Conservation (phyloP, 2,113 vertebrate genomes). For the Todiramphus saurophagus region DNA sequence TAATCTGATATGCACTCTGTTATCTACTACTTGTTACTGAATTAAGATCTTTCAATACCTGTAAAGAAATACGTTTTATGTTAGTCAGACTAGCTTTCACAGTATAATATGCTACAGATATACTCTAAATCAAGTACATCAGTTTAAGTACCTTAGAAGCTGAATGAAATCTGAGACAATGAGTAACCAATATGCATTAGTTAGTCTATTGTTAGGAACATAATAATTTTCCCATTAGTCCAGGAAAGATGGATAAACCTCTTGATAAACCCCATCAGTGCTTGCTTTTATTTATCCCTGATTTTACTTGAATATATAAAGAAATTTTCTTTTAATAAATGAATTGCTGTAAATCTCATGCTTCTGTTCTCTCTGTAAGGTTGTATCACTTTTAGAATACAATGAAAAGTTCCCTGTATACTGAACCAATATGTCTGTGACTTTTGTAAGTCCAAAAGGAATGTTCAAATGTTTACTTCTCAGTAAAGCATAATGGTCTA, state of each 20-base stretch:
- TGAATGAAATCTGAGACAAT: background rate
- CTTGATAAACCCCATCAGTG: background rate
- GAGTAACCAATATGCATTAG: background rate
- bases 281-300: background rate
- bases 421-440: background rate
- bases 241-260: background rate
- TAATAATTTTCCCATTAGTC: background rate
- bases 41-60: background rate
- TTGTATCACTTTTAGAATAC: background rate
- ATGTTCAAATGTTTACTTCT: background rate
- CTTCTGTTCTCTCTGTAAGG: background rate
- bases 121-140: background rate
- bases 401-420: background rate
- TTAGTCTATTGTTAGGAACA: background rate
- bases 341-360: background rate
- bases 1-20: background rate
- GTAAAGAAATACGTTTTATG: background rate
- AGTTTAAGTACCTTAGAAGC: background rate
- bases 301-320: background rate
- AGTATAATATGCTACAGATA: background rate
- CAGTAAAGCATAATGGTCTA: background rate
- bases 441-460: background rate
- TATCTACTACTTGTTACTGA: background rate
- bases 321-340: background rate
- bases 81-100: background rate